Evolutionary conservation across 2,888 invertebrate species (phyloP).

Genomic region (Amiota mariae): DNA sequence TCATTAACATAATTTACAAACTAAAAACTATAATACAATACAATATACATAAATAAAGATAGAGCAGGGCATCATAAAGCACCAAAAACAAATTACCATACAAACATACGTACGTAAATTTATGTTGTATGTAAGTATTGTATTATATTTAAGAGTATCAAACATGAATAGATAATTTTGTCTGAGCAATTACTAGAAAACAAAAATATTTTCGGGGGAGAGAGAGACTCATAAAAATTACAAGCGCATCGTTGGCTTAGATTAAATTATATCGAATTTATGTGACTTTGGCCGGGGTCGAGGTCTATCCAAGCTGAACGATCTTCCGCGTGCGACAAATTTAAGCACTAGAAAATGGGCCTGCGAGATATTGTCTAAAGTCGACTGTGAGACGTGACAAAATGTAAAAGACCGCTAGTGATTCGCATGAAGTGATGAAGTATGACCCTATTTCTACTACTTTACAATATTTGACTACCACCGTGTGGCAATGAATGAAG

Average conservation of each 20-base stretch:
- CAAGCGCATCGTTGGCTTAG: constrained; percentile 38
- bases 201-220: too few relatives aligned
- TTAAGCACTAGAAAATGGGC: too few relatives aligned
- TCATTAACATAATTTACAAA: too few relatives aligned
- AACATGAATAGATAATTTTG: constrained; percentile 63
- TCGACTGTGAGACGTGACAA: constrained; percentile 57
- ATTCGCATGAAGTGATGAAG: constrained; percentile 32
- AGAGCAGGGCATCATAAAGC: too few relatives aligned
- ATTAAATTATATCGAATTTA: neutral
- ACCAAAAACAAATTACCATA: neutral
- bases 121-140: too few relatives aligned
- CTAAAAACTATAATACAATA: too few relatives aligned
- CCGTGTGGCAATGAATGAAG: too few relatives aligned
- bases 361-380: too few relatives aligned
- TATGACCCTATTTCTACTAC: constrained; percentile 49
- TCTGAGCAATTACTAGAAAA: constrained; percentile 32
- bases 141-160: constrained; percentile 56
- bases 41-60: too few relatives aligned
- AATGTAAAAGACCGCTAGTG: constrained; percentile 45
- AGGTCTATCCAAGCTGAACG: too few relatives aligned
- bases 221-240: constrained; percentile 9
- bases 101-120: too few relatives aligned
- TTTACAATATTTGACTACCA: neutral
- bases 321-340: too few relatives aligned
- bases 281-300: neutral